Evolutionary conservation across 2,797 vertebrate species (phyloP).

Genomic region (Remorina albescens): DNA sequence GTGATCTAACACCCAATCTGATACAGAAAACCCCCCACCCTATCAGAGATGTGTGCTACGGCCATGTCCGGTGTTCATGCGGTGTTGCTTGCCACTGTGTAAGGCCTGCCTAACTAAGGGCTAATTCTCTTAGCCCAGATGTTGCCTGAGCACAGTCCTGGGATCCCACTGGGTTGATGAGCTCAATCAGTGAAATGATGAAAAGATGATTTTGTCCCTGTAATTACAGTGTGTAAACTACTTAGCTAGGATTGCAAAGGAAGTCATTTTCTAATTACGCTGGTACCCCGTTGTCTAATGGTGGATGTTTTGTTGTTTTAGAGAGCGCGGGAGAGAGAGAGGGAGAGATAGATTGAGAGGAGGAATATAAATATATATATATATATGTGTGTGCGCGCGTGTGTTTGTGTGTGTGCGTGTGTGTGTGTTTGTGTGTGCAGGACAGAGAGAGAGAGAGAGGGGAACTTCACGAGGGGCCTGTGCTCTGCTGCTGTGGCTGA

Average conservation of each 20-base stretch:
- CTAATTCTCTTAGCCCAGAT: slow-evolving; percentile 99
- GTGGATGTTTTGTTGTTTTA: slow-evolving; percentile 99
- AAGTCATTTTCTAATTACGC: slow-evolving; percentile 99
- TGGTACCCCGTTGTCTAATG: slow-evolving; percentile 99
- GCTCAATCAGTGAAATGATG: slow-evolving; percentile 99
- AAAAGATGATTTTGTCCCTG: slow-evolving; percentile 99
- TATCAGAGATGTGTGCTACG: slow-evolving; percentile 39
- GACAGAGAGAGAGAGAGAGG: slow-evolving; percentile 51
- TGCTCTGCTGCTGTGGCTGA: slow-evolving; percentile 65
- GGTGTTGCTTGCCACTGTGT: slow-evolving; percentile 62
- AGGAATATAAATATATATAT: slow-evolving; percentile 18
- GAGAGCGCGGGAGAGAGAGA: slow-evolving; percentile 53
- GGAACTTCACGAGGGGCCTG: slow-evolving; percentile 71
- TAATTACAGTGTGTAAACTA: slow-evolving; percentile 99
- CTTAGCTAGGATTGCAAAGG: slow-evolving; percentile 99
- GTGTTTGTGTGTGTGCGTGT: neutral
- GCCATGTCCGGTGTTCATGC: slow-evolving; percentile 64
- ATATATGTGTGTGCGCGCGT: slow-evolving; percentile 20
- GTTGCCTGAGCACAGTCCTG: slow-evolving; percentile 99
- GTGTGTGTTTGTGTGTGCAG: neutral
- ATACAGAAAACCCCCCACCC: slow-evolving; percentile 17
- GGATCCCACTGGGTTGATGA: slow-evolving; percentile 99
- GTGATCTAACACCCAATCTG: slow-evolving; percentile 20
- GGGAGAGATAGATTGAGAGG: slow-evolving; percentile 25
- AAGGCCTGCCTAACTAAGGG: slow-evolving; percentile 93